Evolutionary conservation across 2,797 vertebrate species (phyloP).

Genomic region (Falco cherrug): DNA sequence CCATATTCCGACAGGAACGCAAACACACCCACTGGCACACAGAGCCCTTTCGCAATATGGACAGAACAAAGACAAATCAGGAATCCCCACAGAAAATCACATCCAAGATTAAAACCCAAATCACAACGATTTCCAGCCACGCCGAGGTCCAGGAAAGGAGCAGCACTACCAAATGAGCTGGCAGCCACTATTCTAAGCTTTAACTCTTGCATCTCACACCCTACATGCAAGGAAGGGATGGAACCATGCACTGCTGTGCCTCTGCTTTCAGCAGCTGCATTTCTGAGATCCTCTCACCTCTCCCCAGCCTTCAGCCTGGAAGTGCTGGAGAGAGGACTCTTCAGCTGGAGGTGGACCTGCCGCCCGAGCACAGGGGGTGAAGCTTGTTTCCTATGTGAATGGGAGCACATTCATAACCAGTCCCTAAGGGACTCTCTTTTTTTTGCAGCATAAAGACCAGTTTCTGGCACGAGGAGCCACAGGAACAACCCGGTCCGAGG

Average conservation of each 20-base stretch:
- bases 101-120: neutral
- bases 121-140: neutral
- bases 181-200: neutral
- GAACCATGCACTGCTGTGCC: neutral
- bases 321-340: neutral
- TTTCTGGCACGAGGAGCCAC: neutral
- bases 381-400: neutral
- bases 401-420: neutral
- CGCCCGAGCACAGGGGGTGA: neutral
- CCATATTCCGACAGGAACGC: neutral
- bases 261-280: neutral
- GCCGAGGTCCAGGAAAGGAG: neutral
- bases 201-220: neutral
- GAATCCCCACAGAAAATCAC: neutral
- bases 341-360: neutral
- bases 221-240: fast-evolving
- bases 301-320: neutral
- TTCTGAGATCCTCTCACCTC: neutral
- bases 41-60: neutral
- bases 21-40: neutral
- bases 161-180: neutral
- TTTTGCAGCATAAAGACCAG: neutral
- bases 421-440: neutral
- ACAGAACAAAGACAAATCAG: neutral
- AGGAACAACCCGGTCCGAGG: fast-evolving